Evolutionary conservation across 1,140 invertebrate genomes (phyloP).

Genomic region (Bombus polaris): DNA sequence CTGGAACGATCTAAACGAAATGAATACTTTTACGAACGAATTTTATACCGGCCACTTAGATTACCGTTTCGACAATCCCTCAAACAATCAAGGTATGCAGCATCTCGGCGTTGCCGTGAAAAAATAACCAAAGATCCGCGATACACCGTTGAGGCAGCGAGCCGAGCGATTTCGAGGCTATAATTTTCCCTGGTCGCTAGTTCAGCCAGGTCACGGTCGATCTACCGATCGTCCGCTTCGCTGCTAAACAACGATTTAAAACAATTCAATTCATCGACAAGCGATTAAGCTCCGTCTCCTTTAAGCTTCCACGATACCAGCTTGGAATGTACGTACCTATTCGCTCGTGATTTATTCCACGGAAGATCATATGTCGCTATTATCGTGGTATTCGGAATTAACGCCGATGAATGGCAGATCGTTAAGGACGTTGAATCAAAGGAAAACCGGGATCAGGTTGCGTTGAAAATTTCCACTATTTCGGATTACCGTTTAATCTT

Average conservation of each 20-base stretch:
- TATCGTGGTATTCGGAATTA: neutral
- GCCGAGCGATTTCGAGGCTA: conserved; percentile 8
- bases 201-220: conserved; percentile 10
- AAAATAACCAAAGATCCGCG: neutral
- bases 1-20: neutral
- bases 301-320: neutral
- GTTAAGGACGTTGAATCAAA: too few species aligned
- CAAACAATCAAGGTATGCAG: conserved; percentile 13
- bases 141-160: neutral
- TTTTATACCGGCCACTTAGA: neutral
- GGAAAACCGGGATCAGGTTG: too few species aligned
- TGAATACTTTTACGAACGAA: neutral
- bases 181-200: conserved; percentile 7
- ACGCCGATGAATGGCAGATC: neutral
- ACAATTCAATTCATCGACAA: conserved; percentile 32
- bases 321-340: neutral
- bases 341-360: conserved; percentile 6
- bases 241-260: conserved; percentile 21
- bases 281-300: neutral
- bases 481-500: too few species aligned
- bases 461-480: too few species aligned
- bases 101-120: neutral
- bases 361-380: neutral
- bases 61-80: conserved; percentile 8
- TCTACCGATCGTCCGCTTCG: neutral